Conservation (phyloP, 2,113 vertebrate genomes). For the Heloderma charlesbogerti region DNA sequence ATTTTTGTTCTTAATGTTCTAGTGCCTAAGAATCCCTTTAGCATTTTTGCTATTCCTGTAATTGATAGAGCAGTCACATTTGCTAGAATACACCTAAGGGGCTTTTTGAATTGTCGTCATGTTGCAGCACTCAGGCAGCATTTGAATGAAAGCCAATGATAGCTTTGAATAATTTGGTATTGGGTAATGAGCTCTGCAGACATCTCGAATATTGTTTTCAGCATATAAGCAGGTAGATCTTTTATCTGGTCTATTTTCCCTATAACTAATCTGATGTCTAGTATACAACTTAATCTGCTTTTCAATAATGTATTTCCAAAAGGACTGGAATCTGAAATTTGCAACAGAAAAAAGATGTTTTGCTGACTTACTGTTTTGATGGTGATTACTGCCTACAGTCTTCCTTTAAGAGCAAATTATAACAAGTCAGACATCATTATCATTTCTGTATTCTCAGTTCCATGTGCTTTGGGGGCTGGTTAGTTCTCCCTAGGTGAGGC, state of each 20-base stretch:
- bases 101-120: slow-evolving; percentile 62
- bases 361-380: slow-evolving; percentile 38
- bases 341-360: slow-evolving; percentile 23
- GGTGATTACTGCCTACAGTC: slow-evolving; percentile 27
- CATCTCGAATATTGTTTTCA: slow-evolving; percentile 67
- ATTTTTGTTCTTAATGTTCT: slow-evolving; percentile 51
- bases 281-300: slow-evolving; percentile 52
- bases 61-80: slow-evolving; percentile 63
- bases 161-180: slow-evolving; percentile 77
- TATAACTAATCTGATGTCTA: slow-evolving; percentile 63
- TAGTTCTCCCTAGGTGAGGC: slow-evolving; percentile 25
- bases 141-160: slow-evolving; percentile 74
- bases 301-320: slow-evolving; percentile 61
- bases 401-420: slow-evolving; percentile 26
- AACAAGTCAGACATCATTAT: background rate
- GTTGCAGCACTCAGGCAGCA: slow-evolving; percentile 63
- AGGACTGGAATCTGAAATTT: slow-evolving; percentile 37
- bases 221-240: slow-evolving; percentile 74
- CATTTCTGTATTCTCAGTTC: slow-evolving; percentile 18
- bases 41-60: slow-evolving; percentile 65
- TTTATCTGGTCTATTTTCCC: slow-evolving; percentile 76
- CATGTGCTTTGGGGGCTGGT: background rate
- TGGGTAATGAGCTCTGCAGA: slow-evolving; percentile 79
- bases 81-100: slow-evolving; percentile 58
- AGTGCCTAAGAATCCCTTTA: slow-evolving; percentile 41